These are phyloP conservation scores for Gymnocypris eckloni DNA, from an alignment of 2,797 vertebrate species.

Conservation along the genomic window DNA sequence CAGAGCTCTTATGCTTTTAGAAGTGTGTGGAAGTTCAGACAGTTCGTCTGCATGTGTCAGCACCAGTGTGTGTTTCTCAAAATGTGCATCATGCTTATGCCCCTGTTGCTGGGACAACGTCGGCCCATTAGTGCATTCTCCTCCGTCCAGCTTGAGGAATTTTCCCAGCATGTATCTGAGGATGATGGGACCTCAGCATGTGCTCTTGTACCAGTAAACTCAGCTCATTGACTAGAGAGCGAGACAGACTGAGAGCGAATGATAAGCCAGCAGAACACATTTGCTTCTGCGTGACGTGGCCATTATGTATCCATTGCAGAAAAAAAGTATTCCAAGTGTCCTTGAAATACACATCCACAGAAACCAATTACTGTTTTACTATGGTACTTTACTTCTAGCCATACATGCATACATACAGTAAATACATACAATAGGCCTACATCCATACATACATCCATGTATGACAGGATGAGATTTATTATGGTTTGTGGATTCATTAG, in stretches of 20 bases:
- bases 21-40: conserved; percentile 30
- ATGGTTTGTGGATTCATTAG: too few relatives aligned
- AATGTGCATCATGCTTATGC: conserved; percentile 13
- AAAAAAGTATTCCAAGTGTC: neutral
- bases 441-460: too few relatives aligned
- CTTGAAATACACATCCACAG: neutral
- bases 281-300: neutral
- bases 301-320: neutral
- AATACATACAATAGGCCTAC: too few relatives aligned
- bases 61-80: neutral
- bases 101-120: conserved; percentile 21
- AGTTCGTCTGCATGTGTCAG: conserved; percentile 22
- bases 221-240: conserved; percentile 13
- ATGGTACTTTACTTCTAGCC: neutral
- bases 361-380: neutral
- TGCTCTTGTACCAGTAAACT: conserved; percentile 43
- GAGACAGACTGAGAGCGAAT: conserved; percentile 7
- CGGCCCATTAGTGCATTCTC: conserved; percentile 47
- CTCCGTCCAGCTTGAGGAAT: conserved; percentile 22
- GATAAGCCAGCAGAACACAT: neutral
- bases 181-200: conserved; percentile 48
- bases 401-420: too few relatives aligned
- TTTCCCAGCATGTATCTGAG: conserved; percentile 53
- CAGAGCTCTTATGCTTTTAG: conserved; percentile 5
- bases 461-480: too few relatives aligned